Evolutionary conservation across 2,797 vertebrate genomes (phyloP).

Genomic region (Tragopan temminckii): DNA sequence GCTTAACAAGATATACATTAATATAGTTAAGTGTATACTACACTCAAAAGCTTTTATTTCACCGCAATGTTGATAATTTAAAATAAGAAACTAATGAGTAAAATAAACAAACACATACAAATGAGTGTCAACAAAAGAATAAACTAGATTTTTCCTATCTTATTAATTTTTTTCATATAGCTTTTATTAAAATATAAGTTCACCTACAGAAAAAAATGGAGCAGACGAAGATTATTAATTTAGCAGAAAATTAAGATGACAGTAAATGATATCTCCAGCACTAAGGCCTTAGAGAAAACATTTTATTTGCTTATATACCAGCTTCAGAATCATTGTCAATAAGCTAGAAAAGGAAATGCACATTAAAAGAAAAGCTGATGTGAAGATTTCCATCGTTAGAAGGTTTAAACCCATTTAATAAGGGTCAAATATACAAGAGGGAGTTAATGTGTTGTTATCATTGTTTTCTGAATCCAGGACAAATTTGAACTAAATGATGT

Average conservation of each 20-base stretch:
- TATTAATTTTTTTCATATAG: background rate
- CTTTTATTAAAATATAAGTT: background rate
- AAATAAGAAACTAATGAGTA: background rate
- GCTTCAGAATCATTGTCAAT: background rate
- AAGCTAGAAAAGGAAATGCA: background rate
- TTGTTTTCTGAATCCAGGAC: background rate
- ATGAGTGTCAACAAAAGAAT: background rate
- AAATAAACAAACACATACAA: background rate
- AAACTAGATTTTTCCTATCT: background rate
- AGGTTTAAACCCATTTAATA: background rate
- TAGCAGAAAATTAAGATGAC: background rate
- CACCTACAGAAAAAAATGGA: rapidly evolving
- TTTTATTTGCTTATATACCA: background rate
- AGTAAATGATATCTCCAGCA: background rate
- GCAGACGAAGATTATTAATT: background rate
- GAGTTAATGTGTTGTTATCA: rapidly evolving
- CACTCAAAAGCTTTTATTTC: background rate
- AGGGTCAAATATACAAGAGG: rapidly evolving
- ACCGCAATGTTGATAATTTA: background rate
- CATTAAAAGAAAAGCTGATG: background rate
- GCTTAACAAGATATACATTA: background rate
- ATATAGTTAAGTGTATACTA: background rate
- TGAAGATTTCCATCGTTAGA: background rate
- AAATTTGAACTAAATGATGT: background rate
- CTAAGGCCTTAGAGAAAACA: background rate